A percentile compares a stretch with the other conserved stretches of the same genome.
phyloP scores from a whole-genome alignment of 2,888 invertebrate species.

The Folsomia candida region DNA sequence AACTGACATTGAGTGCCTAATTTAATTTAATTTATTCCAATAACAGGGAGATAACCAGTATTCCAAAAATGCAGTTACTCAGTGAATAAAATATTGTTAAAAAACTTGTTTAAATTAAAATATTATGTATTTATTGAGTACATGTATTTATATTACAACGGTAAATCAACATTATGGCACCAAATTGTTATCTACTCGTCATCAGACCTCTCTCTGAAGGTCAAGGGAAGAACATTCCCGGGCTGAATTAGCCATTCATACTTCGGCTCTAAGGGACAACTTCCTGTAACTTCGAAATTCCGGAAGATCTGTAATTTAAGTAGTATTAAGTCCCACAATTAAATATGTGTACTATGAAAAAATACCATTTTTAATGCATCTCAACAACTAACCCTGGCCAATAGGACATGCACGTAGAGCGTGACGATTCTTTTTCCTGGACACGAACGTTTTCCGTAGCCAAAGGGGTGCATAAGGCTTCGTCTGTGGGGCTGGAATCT shows the following conservation, averaged over 20 bases:
- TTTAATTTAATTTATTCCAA: too few relatives aligned
- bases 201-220: conserved; percentile 56
- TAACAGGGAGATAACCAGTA: too few relatives aligned
- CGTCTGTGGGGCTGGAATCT: conserved; percentile 60
- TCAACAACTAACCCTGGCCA: conserved; percentile 64
- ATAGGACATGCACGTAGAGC: conserved; percentile 68
- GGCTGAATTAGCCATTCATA: conserved; percentile 81
- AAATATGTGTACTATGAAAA: neutral
- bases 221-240: conserved; percentile 68
- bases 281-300: conserved; percentile 68
- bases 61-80: too few relatives aligned
- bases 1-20: too few relatives aligned
- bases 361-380: neutral
- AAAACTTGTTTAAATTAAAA: too few relatives aligned
- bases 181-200: too few relatives aligned
- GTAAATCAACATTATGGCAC: too few relatives aligned
- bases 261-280: conserved; percentile 68
- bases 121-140: too few relatives aligned
- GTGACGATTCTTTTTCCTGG: conserved; percentile 83
- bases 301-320: conserved; percentile 62
- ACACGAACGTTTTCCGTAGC: conserved; percentile 74
- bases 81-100: too few relatives aligned
- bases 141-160: too few relatives aligned
- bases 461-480: conserved; percentile 73
- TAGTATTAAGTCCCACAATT: neutral